Percentiles rank a stretch among this genome's conserved stretches.
Evolutionary conservation across 2,113 vertebrate species (phyloP).

Genomic region (Ranitomeya variabilis): DNA sequence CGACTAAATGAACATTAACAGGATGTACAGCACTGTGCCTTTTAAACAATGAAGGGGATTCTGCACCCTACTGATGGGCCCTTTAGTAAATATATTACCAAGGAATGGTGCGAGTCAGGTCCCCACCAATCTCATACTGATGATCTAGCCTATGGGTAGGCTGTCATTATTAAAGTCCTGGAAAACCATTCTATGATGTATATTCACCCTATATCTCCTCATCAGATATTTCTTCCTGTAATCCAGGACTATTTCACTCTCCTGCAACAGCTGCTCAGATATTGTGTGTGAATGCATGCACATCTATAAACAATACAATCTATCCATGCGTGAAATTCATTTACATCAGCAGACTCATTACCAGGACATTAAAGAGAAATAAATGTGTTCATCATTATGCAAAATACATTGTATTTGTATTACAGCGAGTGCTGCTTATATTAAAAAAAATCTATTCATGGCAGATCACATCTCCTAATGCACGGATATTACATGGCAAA

Average conservation of each 20-base stretch:
- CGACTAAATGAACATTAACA: too few relatives aligned
- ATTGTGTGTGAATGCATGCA: constrained; percentile 6
- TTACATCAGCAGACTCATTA: constrained; percentile 52
- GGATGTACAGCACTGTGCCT: too few relatives aligned
- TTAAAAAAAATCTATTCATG: constrained; percentile 35
- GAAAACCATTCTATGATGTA: background rate
- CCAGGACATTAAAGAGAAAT: constrained; percentile 53
- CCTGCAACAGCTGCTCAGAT: background rate
- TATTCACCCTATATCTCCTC: background rate
- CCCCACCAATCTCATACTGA: background rate
- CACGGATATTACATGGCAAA: constrained; percentile 20
- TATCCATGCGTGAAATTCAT: constrained; percentile 54
- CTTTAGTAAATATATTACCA: too few relatives aligned
- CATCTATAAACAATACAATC: constrained; percentile 44
- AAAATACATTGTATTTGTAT: constrained; percentile 53
- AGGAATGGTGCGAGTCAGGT: background rate
- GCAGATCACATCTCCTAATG: background rate
- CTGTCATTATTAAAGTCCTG: background rate
- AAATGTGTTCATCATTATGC: constrained; percentile 48
- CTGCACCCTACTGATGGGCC: too few relatives aligned
- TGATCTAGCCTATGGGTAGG: background rate
- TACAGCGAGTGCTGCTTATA: constrained; percentile 42
- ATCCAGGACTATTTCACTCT: background rate
- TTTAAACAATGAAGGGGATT: too few relatives aligned
- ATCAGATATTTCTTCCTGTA: background rate